Conservation (phyloP, 2,888 invertebrate genomes). For the Rhagium mordax region DNA sequence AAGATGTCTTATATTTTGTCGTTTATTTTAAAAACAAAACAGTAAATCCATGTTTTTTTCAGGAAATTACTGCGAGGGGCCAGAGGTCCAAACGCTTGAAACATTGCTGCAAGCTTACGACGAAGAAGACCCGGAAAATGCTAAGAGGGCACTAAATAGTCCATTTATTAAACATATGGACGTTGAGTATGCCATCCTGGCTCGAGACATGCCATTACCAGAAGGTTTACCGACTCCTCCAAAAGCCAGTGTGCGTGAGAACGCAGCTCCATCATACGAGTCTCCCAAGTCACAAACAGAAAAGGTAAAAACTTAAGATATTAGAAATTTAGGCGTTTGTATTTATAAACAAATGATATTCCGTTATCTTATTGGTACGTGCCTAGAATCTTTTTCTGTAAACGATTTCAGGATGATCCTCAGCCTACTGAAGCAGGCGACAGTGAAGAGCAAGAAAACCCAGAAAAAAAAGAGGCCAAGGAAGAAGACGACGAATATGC, state of each 20-base stretch:
- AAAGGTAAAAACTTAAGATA: conserved; percentile 55
- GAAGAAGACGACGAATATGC: conserved; percentile 58
- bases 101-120: conserved; percentile 86
- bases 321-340: no score
- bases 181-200: conserved; percentile 87
- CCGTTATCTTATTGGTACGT: no score
- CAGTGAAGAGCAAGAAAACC: conserved; percentile 12
- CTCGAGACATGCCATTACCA: conserved; percentile 80
- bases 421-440: conserved; percentile 47
- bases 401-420: conserved; percentile 7
- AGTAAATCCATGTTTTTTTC: no score
- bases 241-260: conserved; percentile 67
- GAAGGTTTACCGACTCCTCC: conserved; percentile 74
- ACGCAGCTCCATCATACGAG: conserved; percentile 81
- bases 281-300: conserved; percentile 71
- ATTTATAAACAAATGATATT: no score
- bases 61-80: conserved; percentile 88
- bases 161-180: conserved; percentile 95
- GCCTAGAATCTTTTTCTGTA: not conserved
- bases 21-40: no score
- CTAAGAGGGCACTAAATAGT: conserved; percentile 80
- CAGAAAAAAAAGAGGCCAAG: conserved; percentile 11
- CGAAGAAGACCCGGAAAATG: conserved; percentile 89
- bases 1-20: no score
- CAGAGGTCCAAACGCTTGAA: conserved; percentile 87